phyloP scores from a whole-genome alignment of 2,113 vertebrate genomes.

The Andinoacara biseriatus region DNA sequence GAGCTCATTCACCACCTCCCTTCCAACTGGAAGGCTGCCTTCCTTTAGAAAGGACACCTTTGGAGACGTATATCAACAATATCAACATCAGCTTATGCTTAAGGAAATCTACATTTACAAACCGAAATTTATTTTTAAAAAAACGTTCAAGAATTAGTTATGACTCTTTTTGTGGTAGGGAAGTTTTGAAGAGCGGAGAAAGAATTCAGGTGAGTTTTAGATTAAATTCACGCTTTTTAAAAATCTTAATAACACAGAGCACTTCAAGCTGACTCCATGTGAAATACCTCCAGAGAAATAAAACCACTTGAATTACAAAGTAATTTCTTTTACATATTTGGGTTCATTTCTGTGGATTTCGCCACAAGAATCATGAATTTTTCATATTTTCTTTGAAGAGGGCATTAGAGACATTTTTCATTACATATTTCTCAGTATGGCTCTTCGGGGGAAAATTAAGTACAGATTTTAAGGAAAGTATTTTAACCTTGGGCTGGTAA shows the following conservation, averaged over 20 bases:
- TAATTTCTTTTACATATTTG: conserved; percentile 4
- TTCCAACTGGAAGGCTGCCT: background rate
- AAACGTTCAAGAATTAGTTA: background rate
- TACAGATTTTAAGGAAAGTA: background rate
- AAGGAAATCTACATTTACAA: background rate
- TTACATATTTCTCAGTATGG: background rate
- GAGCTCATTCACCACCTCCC: background rate
- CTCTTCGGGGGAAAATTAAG: conserved; percentile 7
- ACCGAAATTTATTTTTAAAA: background rate
- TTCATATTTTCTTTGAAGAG: background rate
- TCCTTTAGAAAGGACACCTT: background rate
- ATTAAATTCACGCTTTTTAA: background rate
- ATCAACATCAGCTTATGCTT: background rate
- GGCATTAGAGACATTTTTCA: background rate
- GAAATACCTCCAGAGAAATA: background rate
- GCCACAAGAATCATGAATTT: background rate
- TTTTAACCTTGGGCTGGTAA: conserved; percentile 6
- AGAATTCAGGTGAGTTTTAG: background rate
- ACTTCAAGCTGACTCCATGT: background rate
- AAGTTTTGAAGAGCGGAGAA: background rate
- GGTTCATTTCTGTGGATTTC: background rate
- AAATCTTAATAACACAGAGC: background rate
- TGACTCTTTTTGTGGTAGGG: background rate
- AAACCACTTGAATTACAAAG: background rate
- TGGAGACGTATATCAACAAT: background rate